phyloP scores from a whole-genome alignment of 2,888 invertebrate species.

The Exocentrus adspersus region DNA sequence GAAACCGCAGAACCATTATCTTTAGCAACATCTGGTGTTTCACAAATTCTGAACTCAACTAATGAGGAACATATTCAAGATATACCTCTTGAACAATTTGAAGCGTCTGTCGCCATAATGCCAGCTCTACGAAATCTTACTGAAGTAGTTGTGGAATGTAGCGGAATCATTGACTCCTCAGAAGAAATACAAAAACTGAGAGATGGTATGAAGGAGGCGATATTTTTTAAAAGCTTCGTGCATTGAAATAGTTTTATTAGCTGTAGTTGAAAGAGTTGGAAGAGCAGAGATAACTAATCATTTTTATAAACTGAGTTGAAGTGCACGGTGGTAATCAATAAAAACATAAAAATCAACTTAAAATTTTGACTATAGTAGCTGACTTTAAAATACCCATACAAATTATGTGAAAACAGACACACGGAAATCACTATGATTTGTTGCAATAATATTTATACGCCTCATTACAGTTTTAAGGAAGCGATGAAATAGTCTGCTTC shows the following conservation, averaged over 20 bases:
- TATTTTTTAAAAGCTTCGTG: neutral
- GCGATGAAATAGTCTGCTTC: neutral
- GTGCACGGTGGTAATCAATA: no score
- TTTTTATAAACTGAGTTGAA: neutral
- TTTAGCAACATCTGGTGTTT: slow-evolving; percentile 2
- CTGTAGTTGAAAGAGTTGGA: no score
- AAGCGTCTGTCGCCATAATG: neutral
- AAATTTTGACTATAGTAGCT: no score
- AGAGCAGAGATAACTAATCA: neutral
- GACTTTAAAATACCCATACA: no score
- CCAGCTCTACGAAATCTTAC: neutral
- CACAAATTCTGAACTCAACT: neutral
- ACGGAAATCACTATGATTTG: no score
- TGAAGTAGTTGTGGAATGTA: neutral
- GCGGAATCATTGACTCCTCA: neutral
- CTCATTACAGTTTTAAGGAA: no score
- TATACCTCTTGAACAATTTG: neutral
- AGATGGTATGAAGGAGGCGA: neutral
- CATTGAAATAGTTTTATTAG: neutral
- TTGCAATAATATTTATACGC: no score
- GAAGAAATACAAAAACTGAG: neutral
- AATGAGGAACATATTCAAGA: slow-evolving; percentile 2
- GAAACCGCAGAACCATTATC: slow-evolving; percentile 32
- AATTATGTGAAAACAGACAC: no score
- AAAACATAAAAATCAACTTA: no score